phyloP scores from a whole-genome alignment of 2,113 vertebrate species.

The Lophochroa leadbeateri region DNA sequence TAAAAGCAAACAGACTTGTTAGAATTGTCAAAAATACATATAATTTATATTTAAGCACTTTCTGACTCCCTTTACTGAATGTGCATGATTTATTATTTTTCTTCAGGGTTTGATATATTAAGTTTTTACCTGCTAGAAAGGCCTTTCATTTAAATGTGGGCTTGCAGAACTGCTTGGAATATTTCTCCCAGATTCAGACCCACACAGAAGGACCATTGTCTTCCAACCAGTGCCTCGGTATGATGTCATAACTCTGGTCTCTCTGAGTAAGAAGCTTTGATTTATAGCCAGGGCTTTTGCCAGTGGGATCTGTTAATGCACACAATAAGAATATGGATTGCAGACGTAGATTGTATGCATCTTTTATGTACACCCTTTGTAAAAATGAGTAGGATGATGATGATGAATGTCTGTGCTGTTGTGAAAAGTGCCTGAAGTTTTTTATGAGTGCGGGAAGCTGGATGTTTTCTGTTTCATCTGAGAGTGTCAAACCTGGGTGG shows the following conservation, averaged over 20 bases:
- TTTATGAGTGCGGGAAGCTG: neutral
- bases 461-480: accelerated
- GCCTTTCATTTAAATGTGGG: conserved; percentile 35
- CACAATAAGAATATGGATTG: too few relatives aligned
- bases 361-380: too few relatives aligned
- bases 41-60: conserved; percentile 12
- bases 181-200: conserved; percentile 38
- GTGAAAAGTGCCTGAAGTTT: neutral
- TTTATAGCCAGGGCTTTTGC: conserved; percentile 1
- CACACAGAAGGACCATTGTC: conserved; percentile 65
- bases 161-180: conserved; percentile 27
- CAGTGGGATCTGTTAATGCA: too few relatives aligned
- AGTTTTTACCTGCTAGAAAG: conserved; percentile 58
- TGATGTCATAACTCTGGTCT: conserved; percentile 52
- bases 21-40: conserved; percentile 24
- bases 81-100: conserved; percentile 54
- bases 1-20: conserved; percentile 40
- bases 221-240: neutral
- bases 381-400: accelerated
- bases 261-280: conserved; percentile 34
- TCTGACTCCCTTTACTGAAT: conserved; percentile 17
- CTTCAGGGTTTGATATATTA: conserved; percentile 47
- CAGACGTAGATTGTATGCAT: too few relatives aligned
- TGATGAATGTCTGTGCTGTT: neutral
- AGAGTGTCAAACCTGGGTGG: neutral